Evolutionary conservation across 2,113 vertebrate species (phyloP), one percentile per base, ranked within the genome.

Genomic region (Vombatus ursinus): DNA sequence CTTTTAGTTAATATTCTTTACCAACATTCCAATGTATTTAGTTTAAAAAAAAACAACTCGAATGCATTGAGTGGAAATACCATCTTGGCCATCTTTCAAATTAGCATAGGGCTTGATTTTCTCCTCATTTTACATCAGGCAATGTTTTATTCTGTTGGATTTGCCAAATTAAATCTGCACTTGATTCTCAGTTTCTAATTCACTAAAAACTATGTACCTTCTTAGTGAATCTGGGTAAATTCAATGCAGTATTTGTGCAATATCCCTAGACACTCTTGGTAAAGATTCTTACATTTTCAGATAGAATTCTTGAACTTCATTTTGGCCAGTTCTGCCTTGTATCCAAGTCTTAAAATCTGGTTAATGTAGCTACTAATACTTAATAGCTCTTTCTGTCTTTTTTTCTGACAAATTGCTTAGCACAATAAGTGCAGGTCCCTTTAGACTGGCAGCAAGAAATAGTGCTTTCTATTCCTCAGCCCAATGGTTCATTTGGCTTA

Each of bases 381-480:
- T 93, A 94, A 90, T 61, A 84, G 90, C 54, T 97, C 94, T 94
- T 90, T 96, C 94, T 95, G 90, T 95, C 96, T 96, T 93, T 98
- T 97, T 91, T 97, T 91, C 95, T 97, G 97, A 97, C 93, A 96
- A 97, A 97, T 96, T 96, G 93, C 52, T 93, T 95, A 94, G 93
- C 96, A 97, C 52, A 93, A 31, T 93, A 31, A 92, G 93, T 96
- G 91, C 92, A 90, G 49, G 51, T 97, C 91, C 95, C 93, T 97
- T 95, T 54, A 96, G 47, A 96, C 95, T 95, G 89, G 96, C 77
- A 97, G 89, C 28, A 96, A 97, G 93, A 97, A 98, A 90, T 10
- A 54, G 10, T 96, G 68, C 95, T 97, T 98, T 97, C 97, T 97
- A 19, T 97, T 96, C 90, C 90, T 7, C 77, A 94, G 50, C 89